Conservation (phyloP, 30 jellyfish, hydroid and myxozoan genomes). For the Aurelia sp. region DNA sequence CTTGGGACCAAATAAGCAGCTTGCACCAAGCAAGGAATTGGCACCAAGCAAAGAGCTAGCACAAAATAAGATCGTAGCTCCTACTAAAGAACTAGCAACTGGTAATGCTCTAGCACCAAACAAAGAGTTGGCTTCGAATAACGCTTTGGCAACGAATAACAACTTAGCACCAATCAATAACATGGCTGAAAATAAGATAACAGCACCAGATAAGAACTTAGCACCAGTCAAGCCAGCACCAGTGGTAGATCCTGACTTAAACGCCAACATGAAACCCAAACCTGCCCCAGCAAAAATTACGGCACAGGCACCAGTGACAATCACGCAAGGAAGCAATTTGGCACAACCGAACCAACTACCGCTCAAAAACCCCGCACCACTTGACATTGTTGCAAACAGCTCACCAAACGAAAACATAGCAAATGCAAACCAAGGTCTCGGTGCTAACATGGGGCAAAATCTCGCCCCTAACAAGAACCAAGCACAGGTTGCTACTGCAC, state of each 20-base stretch:
- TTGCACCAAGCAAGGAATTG: neutral
- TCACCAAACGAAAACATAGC: neutral
- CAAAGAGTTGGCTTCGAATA: too few species aligned
- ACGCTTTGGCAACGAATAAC: too few species aligned
- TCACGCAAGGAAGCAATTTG: neutral
- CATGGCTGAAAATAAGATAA: too few species aligned
- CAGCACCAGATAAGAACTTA: too few species aligned
- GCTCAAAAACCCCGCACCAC: neutral
- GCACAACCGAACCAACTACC: neutral
- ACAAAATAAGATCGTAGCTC: slow-evolving; percentile 9
- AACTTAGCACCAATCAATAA: too few species aligned
- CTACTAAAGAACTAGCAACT: too few species aligned
- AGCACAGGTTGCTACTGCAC: neutral
- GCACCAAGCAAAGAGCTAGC: slow-evolving; percentile 24
- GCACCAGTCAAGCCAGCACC: neutral
- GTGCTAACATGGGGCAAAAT: neutral
- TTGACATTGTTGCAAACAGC: neutral
- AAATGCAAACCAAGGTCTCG: neutral
- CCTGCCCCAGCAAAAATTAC: neutral
- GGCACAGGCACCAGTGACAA: too few species aligned
- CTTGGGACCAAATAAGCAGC: too few species aligned
- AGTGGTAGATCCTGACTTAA: neutral
- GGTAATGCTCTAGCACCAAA: too few species aligned
- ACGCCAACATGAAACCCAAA: neutral
- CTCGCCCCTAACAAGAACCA: slow-evolving; percentile 3